A percentile compares a stretch with the other conserved stretches of the same genome.
These are phyloP conservation scores for Paedocypris sp. DNA, from an alignment of 2,113 vertebrate species.

Conservation along the genomic window DNA sequence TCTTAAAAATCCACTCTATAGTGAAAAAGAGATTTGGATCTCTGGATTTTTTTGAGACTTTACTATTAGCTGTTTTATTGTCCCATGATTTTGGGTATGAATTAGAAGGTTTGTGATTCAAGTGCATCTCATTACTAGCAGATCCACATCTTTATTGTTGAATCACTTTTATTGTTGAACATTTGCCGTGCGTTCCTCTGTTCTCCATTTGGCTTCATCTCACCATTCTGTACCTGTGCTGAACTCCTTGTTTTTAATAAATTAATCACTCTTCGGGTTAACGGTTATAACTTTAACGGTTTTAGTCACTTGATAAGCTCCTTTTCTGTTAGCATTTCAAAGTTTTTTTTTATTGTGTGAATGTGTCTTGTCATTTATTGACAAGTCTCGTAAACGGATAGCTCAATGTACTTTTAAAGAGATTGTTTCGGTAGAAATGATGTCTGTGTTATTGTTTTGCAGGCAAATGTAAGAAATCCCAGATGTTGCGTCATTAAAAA, in stretches of 20 bases:
- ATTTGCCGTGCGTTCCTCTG: conserved; percentile 8
- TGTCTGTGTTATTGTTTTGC: conserved; percentile 59
- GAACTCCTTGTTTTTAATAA: too few relatives aligned
- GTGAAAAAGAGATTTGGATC: too few relatives aligned
- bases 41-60: conserved; percentile 33
- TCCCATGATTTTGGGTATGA: conserved; percentile 26
- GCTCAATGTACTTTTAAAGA: neutral
- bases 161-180: conserved; percentile 26
- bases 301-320: too few relatives aligned
- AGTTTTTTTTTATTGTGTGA: too few relatives aligned
- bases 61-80: conserved; percentile 34
- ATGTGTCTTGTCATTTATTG: neutral
- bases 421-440: conserved; percentile 42
- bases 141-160: conserved; percentile 36
- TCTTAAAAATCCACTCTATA: too few relatives aligned
- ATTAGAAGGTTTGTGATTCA: conserved; percentile 41
- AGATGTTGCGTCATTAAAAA: conserved; percentile 49
- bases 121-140: conserved; percentile 46
- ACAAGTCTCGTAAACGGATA: neutral
- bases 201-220: conserved; percentile 18
- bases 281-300: too few relatives aligned
- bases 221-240: neutral
- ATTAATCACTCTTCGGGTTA: too few relatives aligned
- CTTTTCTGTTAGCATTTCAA: too few relatives aligned
- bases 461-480: conserved; percentile 62